These are phyloP conservation scores for Centropristis striata DNA, from an alignment of 2,113 vertebrate genomes.

Conservation along the genomic window DNA sequence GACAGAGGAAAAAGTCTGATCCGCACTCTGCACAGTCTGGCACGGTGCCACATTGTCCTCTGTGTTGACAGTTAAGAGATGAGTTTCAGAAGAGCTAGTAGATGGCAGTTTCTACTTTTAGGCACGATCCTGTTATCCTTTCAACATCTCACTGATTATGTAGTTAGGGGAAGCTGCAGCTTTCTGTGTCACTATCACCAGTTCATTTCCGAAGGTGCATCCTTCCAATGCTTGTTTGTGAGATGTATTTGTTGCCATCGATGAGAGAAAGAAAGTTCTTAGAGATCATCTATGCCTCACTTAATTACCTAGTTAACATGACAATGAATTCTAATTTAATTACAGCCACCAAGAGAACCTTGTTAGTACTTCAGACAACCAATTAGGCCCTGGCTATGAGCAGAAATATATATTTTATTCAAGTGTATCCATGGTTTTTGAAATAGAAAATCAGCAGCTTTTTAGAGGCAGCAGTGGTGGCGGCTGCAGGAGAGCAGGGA, in stretches of 20 bases:
- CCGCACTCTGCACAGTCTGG: slow-evolving; percentile 21
- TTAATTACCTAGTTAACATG: slow-evolving; percentile 69
- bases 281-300: slow-evolving; percentile 37
- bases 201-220: slow-evolving; percentile 4
- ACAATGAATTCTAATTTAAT: slow-evolving; percentile 73
- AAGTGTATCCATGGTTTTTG: slow-evolving; percentile 69
- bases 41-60: slow-evolving; percentile 44
- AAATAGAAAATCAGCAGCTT: slow-evolving; percentile 63
- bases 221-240: not conserved
- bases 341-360: slow-evolving; percentile 54
- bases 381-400: slow-evolving; percentile 53
- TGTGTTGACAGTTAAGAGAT: slow-evolving; percentile 29
- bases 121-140: slow-evolving; percentile 47
- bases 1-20: slow-evolving; percentile 35
- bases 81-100: slow-evolving; percentile 24
- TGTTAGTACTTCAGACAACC: slow-evolving; percentile 61
- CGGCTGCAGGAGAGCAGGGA: slow-evolving; percentile 35
- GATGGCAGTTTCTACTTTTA: slow-evolving; percentile 48
- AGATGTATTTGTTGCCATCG: slow-evolving; percentile 7
- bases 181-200: not conserved
- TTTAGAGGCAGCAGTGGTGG: slow-evolving; percentile 29
- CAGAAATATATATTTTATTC: slow-evolving; percentile 55
- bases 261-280: slow-evolving; percentile 20
- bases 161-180: not conserved
- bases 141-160: slow-evolving; percentile 24